A percentile compares a stretch with the other conserved stretches of the same genome.
Evolutionary conservation across 2,797 vertebrate genomes (phyloP).

Genomic region (Craterocephalus amniculus): DNA sequence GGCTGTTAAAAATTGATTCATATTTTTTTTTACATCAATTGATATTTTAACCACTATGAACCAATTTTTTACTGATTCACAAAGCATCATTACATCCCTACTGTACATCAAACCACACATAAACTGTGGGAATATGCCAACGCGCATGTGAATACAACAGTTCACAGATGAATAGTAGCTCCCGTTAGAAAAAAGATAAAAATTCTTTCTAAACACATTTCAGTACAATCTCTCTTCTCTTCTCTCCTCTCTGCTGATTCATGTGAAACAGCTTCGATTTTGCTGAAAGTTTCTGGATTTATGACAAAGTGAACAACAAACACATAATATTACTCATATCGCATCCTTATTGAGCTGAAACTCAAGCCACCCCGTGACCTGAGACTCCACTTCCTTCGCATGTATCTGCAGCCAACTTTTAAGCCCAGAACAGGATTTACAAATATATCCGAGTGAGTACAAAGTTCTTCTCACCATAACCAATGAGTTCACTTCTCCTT

Average conservation of each 20-base stretch:
- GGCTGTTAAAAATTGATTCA: too few species aligned
- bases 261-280: conserved; percentile 24
- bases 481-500: background rate
- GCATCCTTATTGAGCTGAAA: conserved; percentile 9
- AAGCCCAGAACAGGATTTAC: conserved; percentile 31
- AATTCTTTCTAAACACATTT: conserved; percentile 42
- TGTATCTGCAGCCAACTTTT: conserved; percentile 21
- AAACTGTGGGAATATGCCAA: conserved; percentile 4
- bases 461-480: conserved; percentile 23
- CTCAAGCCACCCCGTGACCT: conserved; percentile 2
- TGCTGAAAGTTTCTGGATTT: conserved; percentile 6
- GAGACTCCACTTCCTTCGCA: conserved; percentile 24
- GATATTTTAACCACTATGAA: too few species aligned
- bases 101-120: conserved; percentile 41
- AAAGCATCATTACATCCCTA: too few species aligned
- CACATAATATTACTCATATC: background rate
- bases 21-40: too few species aligned
- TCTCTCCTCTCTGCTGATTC: conserved; percentile 13
- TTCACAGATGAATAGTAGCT: conserved; percentile 53
- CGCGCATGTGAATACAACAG: conserved; percentile 6
- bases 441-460: conserved; percentile 21
- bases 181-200: conserved; percentile 51
- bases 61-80: too few species aligned
- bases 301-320: conserved; percentile 6
- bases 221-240: conserved; percentile 19